A percentile compares a stretch with the other conserved stretches of the same genome.
Evolutionary conservation across 2,888 invertebrate genomes (phyloP).

Genomic region (Ophion ventricosus): DNA sequence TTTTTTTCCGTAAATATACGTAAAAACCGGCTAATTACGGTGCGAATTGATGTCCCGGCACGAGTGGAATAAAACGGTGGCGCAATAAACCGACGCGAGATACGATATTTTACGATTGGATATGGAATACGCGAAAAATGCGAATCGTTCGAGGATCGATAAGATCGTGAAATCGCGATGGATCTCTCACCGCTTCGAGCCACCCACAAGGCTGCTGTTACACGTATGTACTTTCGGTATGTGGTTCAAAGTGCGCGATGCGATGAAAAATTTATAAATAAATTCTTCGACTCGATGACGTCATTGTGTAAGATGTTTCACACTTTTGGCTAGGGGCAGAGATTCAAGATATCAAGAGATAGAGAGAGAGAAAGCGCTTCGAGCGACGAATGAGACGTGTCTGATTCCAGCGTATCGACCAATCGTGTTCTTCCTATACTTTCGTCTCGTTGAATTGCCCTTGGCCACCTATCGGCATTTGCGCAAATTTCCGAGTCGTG

Average conservation of each 20-base stretch:
- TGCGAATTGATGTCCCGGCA: conserved; percentile 2
- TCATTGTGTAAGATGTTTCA: conserved; percentile 60
- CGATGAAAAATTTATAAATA: conserved; percentile 72
- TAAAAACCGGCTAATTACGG: conserved; percentile 11
- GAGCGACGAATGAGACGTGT: conserved; percentile 3
- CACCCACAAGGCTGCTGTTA: conserved; percentile 2
- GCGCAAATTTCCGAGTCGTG: not conserved
- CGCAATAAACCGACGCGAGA: not conserved
- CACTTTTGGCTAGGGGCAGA: conserved; percentile 1
- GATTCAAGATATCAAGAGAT: no score
- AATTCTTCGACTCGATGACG: conserved; percentile 66
- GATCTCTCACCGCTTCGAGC: not conserved
- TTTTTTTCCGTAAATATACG: not conserved
- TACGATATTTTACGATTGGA: not conserved
- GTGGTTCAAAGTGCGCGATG: conserved; percentile 72
- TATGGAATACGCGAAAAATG: not conserved
- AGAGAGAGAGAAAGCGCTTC: not conserved
- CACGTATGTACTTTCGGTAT: conserved; percentile 43
- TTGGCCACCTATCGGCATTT: conserved; percentile 11
- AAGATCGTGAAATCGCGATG: not conserved
- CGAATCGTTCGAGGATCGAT: not conserved
- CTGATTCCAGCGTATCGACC: conserved; percentile 12
- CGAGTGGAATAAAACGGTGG: not conserved
- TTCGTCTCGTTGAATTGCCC: not conserved
- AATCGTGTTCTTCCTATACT: conserved; percentile 5